Percentiles rank a stretch among this genome's conserved stretches.
Evolutionary conservation across 2,888 invertebrate genomes (phyloP).

Genomic region (Amphipyra tragopoginis): DNA sequence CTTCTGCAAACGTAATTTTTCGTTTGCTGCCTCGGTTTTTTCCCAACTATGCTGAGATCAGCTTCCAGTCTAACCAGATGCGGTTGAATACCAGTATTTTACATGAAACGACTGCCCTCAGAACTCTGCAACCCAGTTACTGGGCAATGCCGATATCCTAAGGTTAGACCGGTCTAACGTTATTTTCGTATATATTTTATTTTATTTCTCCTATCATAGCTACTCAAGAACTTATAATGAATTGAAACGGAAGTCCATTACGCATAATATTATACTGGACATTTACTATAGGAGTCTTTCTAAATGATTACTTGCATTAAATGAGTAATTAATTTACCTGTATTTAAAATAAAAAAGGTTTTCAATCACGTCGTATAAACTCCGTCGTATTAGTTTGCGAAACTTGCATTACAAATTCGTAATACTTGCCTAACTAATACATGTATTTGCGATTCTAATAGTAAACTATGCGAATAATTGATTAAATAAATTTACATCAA

Average conservation of each 20-base stretch:
- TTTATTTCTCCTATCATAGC: not conserved
- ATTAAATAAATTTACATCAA: constrained; percentile 8
- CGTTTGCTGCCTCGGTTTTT: no score
- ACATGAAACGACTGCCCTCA: no score
- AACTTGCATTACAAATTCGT: no score
- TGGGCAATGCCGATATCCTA: no score
- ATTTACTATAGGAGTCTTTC: not conserved
- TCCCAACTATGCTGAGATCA: no score
- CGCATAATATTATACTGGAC: not conserved
- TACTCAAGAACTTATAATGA: not conserved
- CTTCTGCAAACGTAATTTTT: no score
- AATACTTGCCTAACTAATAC: constrained; percentile 3
- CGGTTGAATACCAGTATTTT: no score
- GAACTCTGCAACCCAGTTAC: no score
- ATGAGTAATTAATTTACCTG: not conserved
- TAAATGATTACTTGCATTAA: not conserved
- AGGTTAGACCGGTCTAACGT: no score
- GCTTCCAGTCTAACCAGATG: no score
- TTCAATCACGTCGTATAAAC: not conserved
- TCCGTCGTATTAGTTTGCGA: not conserved
- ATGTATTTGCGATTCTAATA: not conserved
- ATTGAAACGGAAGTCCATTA: not conserved
- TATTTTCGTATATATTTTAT: not conserved
- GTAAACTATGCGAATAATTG: not conserved
- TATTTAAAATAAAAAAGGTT: not conserved